These are phyloP conservation scores for Sebastolobus alascanus DNA, from an alignment of 2,797 vertebrate genomes.

Conservation along the genomic window DNA sequence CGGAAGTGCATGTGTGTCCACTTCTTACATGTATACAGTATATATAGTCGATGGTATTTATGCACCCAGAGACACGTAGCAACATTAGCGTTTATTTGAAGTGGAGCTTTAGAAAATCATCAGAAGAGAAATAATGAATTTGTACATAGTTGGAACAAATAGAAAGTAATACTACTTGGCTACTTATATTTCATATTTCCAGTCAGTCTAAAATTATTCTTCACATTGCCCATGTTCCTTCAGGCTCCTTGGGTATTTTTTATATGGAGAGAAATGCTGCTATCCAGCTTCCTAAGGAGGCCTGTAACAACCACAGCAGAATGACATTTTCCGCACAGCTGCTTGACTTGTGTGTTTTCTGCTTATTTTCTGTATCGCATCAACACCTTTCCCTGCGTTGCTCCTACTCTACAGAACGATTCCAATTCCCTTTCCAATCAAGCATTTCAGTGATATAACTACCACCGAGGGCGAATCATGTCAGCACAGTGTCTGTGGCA, in stretches of 20 bases:
- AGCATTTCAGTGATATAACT: slow-evolving; percentile 5
- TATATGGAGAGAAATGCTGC: slow-evolving; percentile 12
- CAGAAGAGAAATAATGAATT: not conserved
- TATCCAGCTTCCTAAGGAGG: slow-evolving; percentile 27
- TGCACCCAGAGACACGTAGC: not conserved
- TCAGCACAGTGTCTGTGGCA: slow-evolving; percentile 13
- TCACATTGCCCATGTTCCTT: not conserved
- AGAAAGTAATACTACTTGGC: not conserved
- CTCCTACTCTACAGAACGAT: not conserved
- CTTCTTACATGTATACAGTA: not conserved
- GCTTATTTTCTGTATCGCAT: slow-evolving; percentile 20
- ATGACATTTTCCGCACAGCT: slow-evolving; percentile 33
- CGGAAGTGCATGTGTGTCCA: not conserved
- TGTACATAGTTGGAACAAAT: not conserved
- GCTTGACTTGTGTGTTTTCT: slow-evolving; percentile 27
- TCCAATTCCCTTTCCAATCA: slow-evolving; percentile 13
- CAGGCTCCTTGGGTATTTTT: slow-evolving; percentile 9
- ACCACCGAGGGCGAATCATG: slow-evolving; percentile 5
- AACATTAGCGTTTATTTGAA: not conserved
- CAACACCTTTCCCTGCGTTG: slow-evolving; percentile 13
- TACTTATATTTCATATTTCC: not conserved
- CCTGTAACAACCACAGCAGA: slow-evolving; percentile 44
- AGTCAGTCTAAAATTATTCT: not conserved
- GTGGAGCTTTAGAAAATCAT: not conserved
- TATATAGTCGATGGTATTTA: not conserved